phyloP scores from a whole-genome alignment of 2,113 vertebrate species.

The Chascanopsetta lugubris region DNA sequence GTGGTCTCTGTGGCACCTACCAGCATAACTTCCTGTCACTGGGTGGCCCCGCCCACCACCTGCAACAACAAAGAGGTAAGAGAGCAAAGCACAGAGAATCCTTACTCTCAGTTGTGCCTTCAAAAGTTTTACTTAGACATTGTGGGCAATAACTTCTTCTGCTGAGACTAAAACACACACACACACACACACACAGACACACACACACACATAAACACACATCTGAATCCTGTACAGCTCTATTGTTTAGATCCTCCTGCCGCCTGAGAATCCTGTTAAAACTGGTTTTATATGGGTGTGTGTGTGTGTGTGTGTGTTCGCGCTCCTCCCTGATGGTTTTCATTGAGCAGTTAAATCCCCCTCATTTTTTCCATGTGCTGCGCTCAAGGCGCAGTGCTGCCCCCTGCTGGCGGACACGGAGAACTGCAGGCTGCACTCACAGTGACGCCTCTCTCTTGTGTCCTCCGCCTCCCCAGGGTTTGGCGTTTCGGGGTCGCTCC shows the following conservation, averaged over 20 bases:
- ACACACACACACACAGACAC: too few relatives aligned
- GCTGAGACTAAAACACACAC: too few relatives aligned
- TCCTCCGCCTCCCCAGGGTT: constrained; percentile 60
- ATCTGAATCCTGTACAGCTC: constrained; percentile 10
- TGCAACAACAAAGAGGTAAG: constrained; percentile 77
- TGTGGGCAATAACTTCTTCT: too few relatives aligned
- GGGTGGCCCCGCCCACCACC: constrained; percentile 79
- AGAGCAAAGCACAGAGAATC: too few relatives aligned
- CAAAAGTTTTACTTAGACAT: background rate
- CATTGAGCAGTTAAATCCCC: too few relatives aligned
- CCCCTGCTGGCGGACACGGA: too few relatives aligned
- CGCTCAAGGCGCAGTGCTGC: background rate
- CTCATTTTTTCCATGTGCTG: too few relatives aligned
- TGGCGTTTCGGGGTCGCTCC: constrained; percentile 85
- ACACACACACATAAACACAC: too few relatives aligned
- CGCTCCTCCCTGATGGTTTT: constrained; percentile 30
- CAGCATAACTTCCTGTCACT: constrained; percentile 76
- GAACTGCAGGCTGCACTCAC: too few relatives aligned
- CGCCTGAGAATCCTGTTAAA: constrained; percentile 38
- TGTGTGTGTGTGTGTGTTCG: background rate
- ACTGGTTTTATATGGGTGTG: constrained; percentile 39
- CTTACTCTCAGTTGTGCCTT: background rate
- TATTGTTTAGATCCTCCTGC: constrained; percentile 32
- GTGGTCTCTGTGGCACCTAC: constrained; percentile 79
- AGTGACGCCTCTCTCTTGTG: background rate